phyloP scores from a whole-genome alignment of 1,140 invertebrate species.

The Helicoverpa zea region DNA sequence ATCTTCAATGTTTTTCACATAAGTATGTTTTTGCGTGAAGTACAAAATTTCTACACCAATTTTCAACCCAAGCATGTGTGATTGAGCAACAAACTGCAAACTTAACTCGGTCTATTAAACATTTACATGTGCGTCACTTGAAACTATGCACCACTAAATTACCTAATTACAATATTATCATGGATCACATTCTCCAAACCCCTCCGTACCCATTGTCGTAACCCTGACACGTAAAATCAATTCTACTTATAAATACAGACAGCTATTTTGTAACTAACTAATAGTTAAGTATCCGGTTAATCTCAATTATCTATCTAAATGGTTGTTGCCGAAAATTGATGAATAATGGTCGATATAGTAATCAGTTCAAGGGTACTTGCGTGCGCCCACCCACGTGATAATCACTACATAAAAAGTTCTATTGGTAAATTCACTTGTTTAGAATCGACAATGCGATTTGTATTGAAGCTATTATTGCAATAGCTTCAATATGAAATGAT shows the following conservation, averaged over 20 bases:
- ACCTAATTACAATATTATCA: neutral
- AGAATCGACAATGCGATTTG: too few relatives aligned
- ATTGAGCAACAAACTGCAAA: too few relatives aligned
- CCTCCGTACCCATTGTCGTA: neutral
- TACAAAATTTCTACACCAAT: too few relatives aligned
- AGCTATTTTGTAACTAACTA: constrained; percentile 45
- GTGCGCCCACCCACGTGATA: constrained; percentile 54
- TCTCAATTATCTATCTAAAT: constrained; percentile 61
- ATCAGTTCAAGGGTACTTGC: constrained; percentile 60
- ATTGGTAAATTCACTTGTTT: constrained; percentile 25
- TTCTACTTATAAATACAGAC: constrained; percentile 30
- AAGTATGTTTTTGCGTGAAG: too few relatives aligned
- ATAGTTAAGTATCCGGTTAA: constrained; percentile 55
- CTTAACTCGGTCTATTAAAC: too few relatives aligned
- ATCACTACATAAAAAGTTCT: constrained; percentile 18
- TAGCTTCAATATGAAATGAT: too few relatives aligned
- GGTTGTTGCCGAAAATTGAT: constrained; percentile 60
- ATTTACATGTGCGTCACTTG: too few relatives aligned
- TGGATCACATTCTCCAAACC: neutral
- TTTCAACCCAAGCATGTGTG: too few relatives aligned
- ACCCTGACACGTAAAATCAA: constrained; percentile 29
- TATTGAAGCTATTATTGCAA: too few relatives aligned
- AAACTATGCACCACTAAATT: too few relatives aligned
- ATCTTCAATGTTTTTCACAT: too few relatives aligned
- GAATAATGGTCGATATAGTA: constrained; percentile 58